Evolutionary conservation across 2,113 vertebrate genomes (phyloP).

Genomic region (Nettapus auritus): DNA sequence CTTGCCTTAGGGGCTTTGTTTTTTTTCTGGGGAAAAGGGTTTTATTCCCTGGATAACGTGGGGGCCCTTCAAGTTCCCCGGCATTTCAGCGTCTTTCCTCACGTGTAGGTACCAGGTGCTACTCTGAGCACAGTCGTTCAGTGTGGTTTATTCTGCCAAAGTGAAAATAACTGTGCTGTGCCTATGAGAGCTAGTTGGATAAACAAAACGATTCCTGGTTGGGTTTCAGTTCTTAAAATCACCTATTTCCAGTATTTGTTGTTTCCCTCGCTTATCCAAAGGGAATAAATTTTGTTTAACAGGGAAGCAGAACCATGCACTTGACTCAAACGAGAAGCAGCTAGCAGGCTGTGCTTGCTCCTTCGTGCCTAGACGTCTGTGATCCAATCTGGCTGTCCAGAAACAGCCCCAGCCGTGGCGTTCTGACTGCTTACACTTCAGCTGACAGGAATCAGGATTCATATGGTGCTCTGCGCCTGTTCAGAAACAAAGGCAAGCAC

Average conservation of each 20-base stretch:
- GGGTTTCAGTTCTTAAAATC: background rate
- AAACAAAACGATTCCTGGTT: background rate
- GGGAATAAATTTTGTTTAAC: background rate
- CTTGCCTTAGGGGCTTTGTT: background rate
- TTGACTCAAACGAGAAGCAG: background rate
- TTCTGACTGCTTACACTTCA: background rate
- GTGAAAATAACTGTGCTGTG: background rate
- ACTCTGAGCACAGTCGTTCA: background rate
- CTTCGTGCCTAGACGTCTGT: background rate
- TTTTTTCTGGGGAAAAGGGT: background rate
- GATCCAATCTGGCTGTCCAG: background rate
- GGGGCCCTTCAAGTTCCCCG: too few relatives aligned
- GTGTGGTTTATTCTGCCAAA: background rate
- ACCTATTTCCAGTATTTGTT: background rate
- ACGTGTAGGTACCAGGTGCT: background rate
- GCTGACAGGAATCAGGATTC: background rate
- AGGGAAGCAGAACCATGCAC: background rate
- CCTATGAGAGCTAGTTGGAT: background rate
- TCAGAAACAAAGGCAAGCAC: background rate
- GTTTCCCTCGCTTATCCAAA: background rate
- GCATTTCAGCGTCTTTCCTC: background rate
- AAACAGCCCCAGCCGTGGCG: background rate
- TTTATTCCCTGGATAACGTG: background rate
- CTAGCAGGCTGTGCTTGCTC: background rate
- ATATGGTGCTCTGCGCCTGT: background rate